phyloP scores from a whole-genome alignment of 2,888 invertebrate genomes.

The Horisme vitalbata region DNA sequence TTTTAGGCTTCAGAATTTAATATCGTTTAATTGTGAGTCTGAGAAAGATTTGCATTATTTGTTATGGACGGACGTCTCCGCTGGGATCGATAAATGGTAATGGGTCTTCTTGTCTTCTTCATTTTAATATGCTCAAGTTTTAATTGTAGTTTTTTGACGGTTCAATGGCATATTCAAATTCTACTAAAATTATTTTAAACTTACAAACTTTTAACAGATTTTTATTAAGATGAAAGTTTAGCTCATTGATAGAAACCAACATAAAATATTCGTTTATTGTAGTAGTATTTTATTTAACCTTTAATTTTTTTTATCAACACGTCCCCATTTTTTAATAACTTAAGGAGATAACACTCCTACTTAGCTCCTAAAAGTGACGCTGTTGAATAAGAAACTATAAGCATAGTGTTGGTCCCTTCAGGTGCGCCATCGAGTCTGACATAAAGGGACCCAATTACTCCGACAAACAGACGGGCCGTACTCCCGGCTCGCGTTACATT shows the following conservation, averaged over 20 bases:
- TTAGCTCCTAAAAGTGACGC: too few relatives aligned
- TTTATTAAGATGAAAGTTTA: too few relatives aligned
- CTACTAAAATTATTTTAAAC: too few relatives aligned
- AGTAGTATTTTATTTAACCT: too few relatives aligned
- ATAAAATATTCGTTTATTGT: too few relatives aligned
- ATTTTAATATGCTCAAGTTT: slow-evolving; percentile 16
- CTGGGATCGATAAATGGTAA: slow-evolving; percentile 19
- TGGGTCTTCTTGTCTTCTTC: slow-evolving; percentile 11
- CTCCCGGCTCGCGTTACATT: slow-evolving; percentile 15
- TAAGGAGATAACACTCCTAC: too few relatives aligned
- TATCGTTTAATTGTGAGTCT: slow-evolving; percentile 44
- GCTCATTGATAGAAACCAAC: too few relatives aligned
- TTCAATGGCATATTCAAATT: slow-evolving; percentile 1
- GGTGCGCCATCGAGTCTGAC: slow-evolving; percentile 16
- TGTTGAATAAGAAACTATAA: too few relatives aligned
- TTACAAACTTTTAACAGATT: not conserved
- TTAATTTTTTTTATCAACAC: too few relatives aligned
- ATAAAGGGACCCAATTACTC: slow-evolving; percentile 22
- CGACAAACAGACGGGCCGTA: slow-evolving; percentile 9
- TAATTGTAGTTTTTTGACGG: too few relatives aligned
- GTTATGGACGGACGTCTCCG: slow-evolving; percentile 18
- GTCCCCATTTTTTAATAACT: too few relatives aligned
- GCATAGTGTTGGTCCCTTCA: slow-evolving; percentile 12
- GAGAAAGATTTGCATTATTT: slow-evolving; percentile 34
- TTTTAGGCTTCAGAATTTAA: slow-evolving; percentile 47